A percentile compares a stretch with the other conserved stretches of the same genome.
Conservation (phyloP, 2,113 vertebrate species). For the Hyaena hyaena region DNA sequence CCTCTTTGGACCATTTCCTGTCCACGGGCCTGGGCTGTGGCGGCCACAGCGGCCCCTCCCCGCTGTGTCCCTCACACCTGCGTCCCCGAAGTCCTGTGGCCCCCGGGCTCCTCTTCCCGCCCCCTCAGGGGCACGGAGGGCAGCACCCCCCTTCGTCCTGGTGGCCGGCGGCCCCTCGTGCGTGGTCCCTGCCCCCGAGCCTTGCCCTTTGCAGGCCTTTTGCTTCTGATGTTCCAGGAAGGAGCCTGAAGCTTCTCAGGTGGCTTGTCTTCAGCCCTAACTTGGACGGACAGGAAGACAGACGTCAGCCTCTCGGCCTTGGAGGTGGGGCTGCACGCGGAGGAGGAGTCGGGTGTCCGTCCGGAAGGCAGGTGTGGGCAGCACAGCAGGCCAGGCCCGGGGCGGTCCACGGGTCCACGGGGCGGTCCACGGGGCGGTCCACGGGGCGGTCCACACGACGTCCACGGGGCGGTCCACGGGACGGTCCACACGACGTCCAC, state of each 20-base stretch:
- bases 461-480: no score
- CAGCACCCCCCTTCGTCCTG: no score
- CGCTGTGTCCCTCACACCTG: background rate
- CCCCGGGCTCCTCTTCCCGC: background rate
- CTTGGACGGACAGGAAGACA: background rate
- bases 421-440: no score
- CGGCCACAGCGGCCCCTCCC: background rate
- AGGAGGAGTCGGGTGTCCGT: background rate
- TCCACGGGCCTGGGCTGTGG: background rate
- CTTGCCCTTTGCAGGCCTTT: background rate
- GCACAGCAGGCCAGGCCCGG: no score
- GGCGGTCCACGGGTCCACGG: no score
- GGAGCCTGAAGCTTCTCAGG: background rate
- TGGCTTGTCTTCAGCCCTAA: no score
- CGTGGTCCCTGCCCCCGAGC: background rate
- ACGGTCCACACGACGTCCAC: no score
- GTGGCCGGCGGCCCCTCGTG: background rate
- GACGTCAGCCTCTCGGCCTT: background rate
- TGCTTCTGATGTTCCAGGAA: background rate
- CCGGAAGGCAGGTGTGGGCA: background rate
- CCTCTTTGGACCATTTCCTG: background rate
- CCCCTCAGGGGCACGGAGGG: background rate
- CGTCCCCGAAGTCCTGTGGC: no score
- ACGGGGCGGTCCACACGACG: rapidly evolving
- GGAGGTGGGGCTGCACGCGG: rapidly evolving